These are phyloP conservation scores for Catocala sponsa DNA, from an alignment of 2,888 invertebrate genomes.

Conservation along the genomic window DNA sequence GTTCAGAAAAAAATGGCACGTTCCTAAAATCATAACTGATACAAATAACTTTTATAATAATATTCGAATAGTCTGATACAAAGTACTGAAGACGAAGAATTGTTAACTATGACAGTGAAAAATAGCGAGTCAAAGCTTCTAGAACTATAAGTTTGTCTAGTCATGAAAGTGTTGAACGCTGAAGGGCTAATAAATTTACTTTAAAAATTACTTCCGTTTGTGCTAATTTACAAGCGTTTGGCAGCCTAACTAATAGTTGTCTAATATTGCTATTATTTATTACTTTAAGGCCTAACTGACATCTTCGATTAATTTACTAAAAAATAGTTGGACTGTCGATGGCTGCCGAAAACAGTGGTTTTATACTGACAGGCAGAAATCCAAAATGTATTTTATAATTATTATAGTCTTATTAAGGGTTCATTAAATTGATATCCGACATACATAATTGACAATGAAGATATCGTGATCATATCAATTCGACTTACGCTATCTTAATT, in stretches of 20 bases:
- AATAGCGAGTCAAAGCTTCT: slow-evolving; percentile 1
- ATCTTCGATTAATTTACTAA: background rate
- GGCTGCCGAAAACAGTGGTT: too few species aligned
- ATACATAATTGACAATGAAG: too few species aligned
- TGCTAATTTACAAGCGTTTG: background rate
- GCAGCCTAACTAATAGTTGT: background rate
- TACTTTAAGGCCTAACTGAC: background rate
- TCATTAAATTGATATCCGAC: too few species aligned
- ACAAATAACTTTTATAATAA: too few species aligned
- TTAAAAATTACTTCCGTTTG: slow-evolving; percentile 1
- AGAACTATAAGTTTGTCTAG: background rate
- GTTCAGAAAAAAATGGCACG: too few species aligned
- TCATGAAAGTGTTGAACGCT: background rate
- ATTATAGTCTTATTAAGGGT: too few species aligned
- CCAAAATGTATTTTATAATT: too few species aligned
- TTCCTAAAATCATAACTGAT: too few species aligned
- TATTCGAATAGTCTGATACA: too few species aligned
- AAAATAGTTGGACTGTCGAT: background rate
- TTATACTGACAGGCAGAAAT: too few species aligned
- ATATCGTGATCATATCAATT: too few species aligned
- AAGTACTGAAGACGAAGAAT: background rate
- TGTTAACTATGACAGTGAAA: background rate
- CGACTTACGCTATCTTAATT: too few species aligned
- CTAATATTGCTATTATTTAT: background rate
- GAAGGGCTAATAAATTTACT: background rate